Evolutionary conservation across 2,113 vertebrate species (phyloP).

Genomic region (Istiophorus platypterus): DNA sequence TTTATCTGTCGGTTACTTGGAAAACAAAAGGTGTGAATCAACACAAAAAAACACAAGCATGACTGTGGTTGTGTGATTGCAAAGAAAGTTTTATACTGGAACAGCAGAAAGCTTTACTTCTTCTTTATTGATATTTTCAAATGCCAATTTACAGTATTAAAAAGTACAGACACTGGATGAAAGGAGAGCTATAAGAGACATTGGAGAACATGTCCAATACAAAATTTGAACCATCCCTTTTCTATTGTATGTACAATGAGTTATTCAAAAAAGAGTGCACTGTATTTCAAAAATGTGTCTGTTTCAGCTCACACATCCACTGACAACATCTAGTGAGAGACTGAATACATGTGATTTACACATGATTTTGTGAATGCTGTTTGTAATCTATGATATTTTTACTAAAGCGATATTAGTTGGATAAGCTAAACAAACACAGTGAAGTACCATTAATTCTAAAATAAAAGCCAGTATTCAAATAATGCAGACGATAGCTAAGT

Average conservation of each 20-base stretch:
- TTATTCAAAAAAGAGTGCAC: too few species aligned
- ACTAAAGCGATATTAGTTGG: background rate
- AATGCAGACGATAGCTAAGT: background rate
- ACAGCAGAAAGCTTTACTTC: background rate
- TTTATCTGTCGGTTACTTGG: background rate
- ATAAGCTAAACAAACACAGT: background rate
- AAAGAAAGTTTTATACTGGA: background rate
- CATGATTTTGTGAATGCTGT: too few species aligned
- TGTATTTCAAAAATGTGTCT: background rate
- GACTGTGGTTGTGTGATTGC: background rate
- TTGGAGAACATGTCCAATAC: background rate
- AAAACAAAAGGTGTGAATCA: background rate
- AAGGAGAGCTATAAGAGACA: background rate
- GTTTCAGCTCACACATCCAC: background rate
- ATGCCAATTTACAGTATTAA: background rate
- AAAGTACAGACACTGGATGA: background rate
- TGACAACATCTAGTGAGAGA: background rate
- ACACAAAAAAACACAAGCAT: background rate
- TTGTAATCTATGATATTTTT: background rate
- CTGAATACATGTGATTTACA: background rate
- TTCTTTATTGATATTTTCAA: slow-evolving; percentile 12
- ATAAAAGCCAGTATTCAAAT: background rate
- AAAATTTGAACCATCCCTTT: background rate
- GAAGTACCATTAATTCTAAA: background rate
- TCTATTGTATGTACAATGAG: background rate